Evolutionary conservation across 2,113 vertebrate species (phyloP).

Genomic region (Brachypteracias leptosomus): DNA sequence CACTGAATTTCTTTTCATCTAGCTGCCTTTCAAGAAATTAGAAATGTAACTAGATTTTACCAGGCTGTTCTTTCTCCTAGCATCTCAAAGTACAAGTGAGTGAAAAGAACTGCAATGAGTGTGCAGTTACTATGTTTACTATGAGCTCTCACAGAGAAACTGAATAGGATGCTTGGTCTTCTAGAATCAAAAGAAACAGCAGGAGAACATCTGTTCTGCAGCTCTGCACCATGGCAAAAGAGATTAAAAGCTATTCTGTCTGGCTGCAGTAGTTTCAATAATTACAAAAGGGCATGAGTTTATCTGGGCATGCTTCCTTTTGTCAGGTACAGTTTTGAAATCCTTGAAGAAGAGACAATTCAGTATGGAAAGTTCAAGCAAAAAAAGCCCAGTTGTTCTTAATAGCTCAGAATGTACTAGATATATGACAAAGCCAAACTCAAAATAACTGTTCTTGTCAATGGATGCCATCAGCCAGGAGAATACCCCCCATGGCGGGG

Average conservation of each 20-base stretch:
- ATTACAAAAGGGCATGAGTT: neutral
- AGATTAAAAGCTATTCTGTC: neutral
- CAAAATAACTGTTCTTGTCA: neutral
- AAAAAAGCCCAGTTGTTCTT: neutral
- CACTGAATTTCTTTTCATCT: neutral
- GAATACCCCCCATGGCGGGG: no score
- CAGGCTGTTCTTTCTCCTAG: neutral
- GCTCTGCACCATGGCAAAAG: neutral
- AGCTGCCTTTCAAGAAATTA: neutral
- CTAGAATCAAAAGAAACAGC: neutral
- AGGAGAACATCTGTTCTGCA: neutral
- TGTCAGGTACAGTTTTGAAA: neutral
- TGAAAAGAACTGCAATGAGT: neutral
- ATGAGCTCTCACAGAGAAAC: neutral
- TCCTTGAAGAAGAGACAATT: neutral
- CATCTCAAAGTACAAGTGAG: accelerated
- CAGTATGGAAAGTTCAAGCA: neutral
- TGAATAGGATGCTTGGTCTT: neutral
- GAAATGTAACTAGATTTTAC: neutral
- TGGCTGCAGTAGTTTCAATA: neutral
- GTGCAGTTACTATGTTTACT: neutral
- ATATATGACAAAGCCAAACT: neutral
- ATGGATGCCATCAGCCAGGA: neutral
- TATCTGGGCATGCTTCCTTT: neutral
- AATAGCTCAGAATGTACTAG: neutral